phyloP scores from a whole-genome alignment of 2,113 vertebrate species.

The Formicarius rufipectus region DNA sequence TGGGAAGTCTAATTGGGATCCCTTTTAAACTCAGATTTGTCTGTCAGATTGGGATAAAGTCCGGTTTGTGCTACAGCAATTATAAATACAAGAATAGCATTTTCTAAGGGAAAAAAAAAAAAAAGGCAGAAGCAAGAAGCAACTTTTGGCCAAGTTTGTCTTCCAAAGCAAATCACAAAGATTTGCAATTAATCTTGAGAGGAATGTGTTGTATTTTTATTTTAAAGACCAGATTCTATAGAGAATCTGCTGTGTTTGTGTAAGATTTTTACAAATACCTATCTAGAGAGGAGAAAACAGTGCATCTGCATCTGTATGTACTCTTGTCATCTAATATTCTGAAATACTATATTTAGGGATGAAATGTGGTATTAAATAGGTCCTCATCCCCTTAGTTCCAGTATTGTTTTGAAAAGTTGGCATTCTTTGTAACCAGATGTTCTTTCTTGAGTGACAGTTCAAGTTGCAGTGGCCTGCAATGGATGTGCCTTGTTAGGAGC shows the following conservation, averaged over 20 bases:
- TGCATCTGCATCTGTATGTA: neutral
- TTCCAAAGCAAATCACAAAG: neutral
- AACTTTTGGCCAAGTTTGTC: neutral
- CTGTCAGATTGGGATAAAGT: neutral
- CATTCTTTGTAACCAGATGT: rapidly evolving
- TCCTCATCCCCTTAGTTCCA: neutral
- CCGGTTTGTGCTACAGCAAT: neutral
- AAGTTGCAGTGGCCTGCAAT: neutral
- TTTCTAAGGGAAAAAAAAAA: neutral
- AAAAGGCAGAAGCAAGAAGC: neutral
- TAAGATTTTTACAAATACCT: neutral
- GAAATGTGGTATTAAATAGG: rapidly evolving
- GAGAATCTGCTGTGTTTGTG: neutral
- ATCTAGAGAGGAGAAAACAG: neutral
- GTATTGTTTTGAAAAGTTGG: rapidly evolving
- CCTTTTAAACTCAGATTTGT: neutral
- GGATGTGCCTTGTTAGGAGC: rapidly evolving
- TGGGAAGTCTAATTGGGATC: neutral
- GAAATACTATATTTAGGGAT: neutral
- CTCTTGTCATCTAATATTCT: neutral
- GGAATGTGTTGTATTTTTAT: neutral
- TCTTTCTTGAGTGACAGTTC: rapidly evolving
- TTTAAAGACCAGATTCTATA: neutral
- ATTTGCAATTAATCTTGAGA: neutral
- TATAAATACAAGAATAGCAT: neutral